A percentile compares a stretch with the other conserved stretches of the same genome.
These are phyloP conservation scores for Cyprinella venusta DNA, from an alignment of 2,797 vertebrate species.

Conservation along the genomic window DNA sequence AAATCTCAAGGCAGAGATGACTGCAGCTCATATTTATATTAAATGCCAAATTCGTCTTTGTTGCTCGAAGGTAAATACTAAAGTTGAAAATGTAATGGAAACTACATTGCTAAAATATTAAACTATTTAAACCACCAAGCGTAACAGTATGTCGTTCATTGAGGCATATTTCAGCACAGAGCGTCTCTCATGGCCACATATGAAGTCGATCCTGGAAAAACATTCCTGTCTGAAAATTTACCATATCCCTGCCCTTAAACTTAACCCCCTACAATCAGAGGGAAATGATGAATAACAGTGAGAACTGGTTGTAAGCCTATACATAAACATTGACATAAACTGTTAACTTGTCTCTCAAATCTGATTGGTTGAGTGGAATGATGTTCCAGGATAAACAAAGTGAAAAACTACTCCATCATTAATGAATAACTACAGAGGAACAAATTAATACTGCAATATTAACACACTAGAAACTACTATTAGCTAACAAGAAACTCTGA, in stretches of 20 bases:
- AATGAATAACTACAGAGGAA: no score
- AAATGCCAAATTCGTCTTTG: constrained; percentile 24
- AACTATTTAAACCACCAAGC: constrained; percentile 5
- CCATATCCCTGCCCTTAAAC: no score
- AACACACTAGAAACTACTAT: no score
- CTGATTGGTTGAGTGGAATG: neutral
- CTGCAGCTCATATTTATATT: constrained; percentile 28
- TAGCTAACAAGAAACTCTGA: no score
- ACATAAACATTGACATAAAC: neutral
- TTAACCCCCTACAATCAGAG: no score
- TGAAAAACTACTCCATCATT: no score
- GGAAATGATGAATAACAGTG: no score
- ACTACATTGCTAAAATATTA: neutral
- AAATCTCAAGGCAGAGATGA: constrained; percentile 17
- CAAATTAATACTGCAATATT: no score
- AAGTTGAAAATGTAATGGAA: neutral
- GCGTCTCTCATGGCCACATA: neutral
- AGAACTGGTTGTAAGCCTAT: neutral
- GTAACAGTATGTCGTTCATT: neutral
- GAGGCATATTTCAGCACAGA: neutral
- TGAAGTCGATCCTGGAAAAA: neutral
- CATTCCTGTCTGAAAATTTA: no score
- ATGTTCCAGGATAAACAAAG: neutral
- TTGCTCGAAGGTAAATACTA: constrained; percentile 18
- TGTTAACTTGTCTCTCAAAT: neutral